Percentiles rank a stretch among this genome's conserved stretches.
These are phyloP conservation scores for Orchesella cincta DNA, from an alignment of 1,140 invertebrate genomes.

Conservation along the genomic window DNA sequence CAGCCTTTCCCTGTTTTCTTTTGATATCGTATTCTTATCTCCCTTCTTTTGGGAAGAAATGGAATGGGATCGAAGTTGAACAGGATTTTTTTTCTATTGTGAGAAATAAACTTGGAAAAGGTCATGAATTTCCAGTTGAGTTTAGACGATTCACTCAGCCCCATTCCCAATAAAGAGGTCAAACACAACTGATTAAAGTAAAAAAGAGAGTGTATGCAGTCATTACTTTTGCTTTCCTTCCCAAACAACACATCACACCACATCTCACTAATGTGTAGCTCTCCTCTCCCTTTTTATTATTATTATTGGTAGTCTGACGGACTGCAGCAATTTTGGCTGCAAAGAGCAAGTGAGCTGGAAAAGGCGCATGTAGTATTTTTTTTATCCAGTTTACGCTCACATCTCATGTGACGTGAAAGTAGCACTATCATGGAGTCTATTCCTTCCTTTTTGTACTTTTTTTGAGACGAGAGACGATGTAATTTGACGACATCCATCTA, in stretches of 20 bases:
- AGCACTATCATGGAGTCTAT: too few species aligned
- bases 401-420: not conserved
- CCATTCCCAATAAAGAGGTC: not conserved
- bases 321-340: not conserved
- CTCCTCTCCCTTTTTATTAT: not conserved
- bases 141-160: not conserved
- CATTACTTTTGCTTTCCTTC: not conserved
- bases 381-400: not conserved
- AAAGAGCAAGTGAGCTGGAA: not conserved
- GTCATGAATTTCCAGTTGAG: too few species aligned
- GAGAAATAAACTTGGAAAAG: too few species aligned
- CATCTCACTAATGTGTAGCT: not conserved
- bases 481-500: slow-evolving; percentile 9
- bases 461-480: not conserved
- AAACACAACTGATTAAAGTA: not conserved
- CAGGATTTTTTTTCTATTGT: too few species aligned
- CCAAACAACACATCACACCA: not conserved
- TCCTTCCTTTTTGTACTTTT: not conserved
- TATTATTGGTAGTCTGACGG: not conserved
- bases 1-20: too few species aligned
- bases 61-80: too few species aligned
- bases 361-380: not conserved
- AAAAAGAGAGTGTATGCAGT: not conserved
- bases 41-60: too few species aligned
- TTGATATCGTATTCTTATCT: too few species aligned